These are phyloP conservation scores for Sebastes nivosus DNA, from an alignment of 2,797 vertebrate genomes.

Conservation along the genomic window DNA sequence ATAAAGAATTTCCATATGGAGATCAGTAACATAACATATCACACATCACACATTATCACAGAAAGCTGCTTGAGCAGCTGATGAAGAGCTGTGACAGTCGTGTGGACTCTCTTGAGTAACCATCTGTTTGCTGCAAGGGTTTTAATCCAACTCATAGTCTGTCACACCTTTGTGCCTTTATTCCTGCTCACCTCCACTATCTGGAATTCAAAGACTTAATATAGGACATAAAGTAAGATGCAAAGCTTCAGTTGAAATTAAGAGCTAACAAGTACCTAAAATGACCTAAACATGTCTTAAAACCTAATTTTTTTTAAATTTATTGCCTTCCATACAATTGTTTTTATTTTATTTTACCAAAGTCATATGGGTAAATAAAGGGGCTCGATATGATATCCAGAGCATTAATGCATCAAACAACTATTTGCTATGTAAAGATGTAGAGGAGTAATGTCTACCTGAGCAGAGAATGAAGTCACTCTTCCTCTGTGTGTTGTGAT, in stretches of 20 bases:
- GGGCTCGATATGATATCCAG: too few species aligned
- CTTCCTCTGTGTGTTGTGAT: too few species aligned
- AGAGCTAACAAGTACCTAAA: not conserved
- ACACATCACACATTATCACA: slow-evolving; percentile 39
- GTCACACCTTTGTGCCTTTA: slow-evolving; percentile 25
- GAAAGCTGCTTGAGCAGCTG: slow-evolving; percentile 45
- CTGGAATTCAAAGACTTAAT: not conserved
- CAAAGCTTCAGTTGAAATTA: not conserved
- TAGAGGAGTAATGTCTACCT: too few species aligned
- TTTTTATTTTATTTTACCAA: not conserved
- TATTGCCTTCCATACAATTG: not conserved
- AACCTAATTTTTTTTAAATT: not conserved
- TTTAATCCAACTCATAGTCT: slow-evolving; percentile 20
- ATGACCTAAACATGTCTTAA: not conserved
- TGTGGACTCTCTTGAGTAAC: slow-evolving; percentile 30
- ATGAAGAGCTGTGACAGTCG: slow-evolving; percentile 31
- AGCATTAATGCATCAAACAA: too few species aligned
- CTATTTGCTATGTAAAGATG: too few species aligned
- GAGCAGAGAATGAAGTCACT: too few species aligned
- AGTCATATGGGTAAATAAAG: not conserved
- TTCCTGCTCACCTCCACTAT: not conserved
- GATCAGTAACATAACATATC: slow-evolving; percentile 33
- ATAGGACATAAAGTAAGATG: not conserved
- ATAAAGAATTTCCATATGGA: slow-evolving; percentile 43
- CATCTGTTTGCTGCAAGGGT: slow-evolving; percentile 36